phyloP scores from a whole-genome alignment of 2,797 vertebrate species.

The Enteromius anoplus region DNA sequence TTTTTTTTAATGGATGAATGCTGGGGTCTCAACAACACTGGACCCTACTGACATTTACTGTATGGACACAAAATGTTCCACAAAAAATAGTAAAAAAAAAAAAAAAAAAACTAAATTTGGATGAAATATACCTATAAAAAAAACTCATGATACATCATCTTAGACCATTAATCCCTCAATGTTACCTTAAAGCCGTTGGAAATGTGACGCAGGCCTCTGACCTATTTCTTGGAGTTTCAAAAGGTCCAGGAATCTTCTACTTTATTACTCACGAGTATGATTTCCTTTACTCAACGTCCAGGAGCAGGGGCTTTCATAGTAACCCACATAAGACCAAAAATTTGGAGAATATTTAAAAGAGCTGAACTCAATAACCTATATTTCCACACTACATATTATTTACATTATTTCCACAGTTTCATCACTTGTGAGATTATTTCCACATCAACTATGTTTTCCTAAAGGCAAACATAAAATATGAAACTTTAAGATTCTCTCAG shows the following conservation, averaged over 20 bases:
- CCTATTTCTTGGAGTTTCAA: conserved; percentile 49
- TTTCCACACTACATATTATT: not conserved
- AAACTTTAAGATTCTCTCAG: not conserved
- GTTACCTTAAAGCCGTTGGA: not conserved
- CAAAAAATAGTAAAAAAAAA: not conserved
- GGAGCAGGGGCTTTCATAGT: conserved; percentile 37
- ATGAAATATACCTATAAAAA: not conserved
- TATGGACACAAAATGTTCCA: not conserved
- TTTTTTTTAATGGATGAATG: not conserved
- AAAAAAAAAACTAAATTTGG: not conserved
- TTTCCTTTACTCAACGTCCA: conserved; percentile 22
- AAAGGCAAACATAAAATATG: not conserved
- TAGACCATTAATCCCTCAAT: not conserved
- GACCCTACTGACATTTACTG: not conserved
- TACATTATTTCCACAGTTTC: not conserved
- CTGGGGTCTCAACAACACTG: not conserved
- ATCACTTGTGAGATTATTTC: not conserved
- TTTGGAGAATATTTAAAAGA: conserved; percentile 25
- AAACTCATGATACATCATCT: not conserved
- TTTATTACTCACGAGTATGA: not conserved
- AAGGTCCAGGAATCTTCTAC: conserved; percentile 47
- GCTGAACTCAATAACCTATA: not conserved
- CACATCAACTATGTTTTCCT: not conserved
- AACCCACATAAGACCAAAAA: conserved; percentile 46
- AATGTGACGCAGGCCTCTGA: conserved; percentile 33